Evolutionary conservation across 2,113 vertebrate genomes (phyloP), one percentile per base, ranked within the genome.

Genomic region (Gambusia affinis): DNA sequence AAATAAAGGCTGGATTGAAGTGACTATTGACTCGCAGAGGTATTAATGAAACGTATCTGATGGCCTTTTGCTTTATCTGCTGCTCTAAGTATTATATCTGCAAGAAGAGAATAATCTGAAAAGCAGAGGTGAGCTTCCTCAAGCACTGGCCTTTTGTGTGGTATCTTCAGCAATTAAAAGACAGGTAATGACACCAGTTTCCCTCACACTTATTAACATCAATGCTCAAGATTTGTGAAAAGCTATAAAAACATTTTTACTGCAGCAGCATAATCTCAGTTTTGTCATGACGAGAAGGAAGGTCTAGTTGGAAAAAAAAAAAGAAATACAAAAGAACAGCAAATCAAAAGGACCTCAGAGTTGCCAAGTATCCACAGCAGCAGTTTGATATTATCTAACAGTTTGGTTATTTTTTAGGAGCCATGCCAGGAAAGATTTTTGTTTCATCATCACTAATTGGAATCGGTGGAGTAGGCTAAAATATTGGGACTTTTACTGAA

Each of bases 1-100:
- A 98, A 97, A 95, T 97, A 95, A 93, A 95, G 64, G 82, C 68
- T 1, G 8, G 64, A 44, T 70, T 76, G 27, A 78, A 84, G 76
- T 87, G 91, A 75, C 71, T 67, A 10, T 70, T 42, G 39, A 51
- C 66, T 27, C 61, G 57, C 68, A 28, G 66, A 60, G 82, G 78
- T 77, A 62, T 78, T 67, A 47, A 77, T 54, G 64, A 77, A 60
- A 67, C 42, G 47, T 44, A 73, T 44, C 60, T 80, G 65, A 47
- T 8, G 29, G 66, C 72, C 42, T 71, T 78, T 33, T 44, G 73
- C 84, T 76, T 82, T 54, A 87, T 81, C 65, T 69, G 37, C 70
- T 70, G 78, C 75, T 70, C 61, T 65, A 89, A 31, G 51, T 85
- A 78, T 76, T 67, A 30, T 72, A 47, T 70, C 72, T 64, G 80